A percentile compares a stretch with the other conserved stretches of the same genome.
Evolutionary conservation across 2,888 invertebrate species (phyloP).

Genomic region (Drosophila diplacantha): DNA sequence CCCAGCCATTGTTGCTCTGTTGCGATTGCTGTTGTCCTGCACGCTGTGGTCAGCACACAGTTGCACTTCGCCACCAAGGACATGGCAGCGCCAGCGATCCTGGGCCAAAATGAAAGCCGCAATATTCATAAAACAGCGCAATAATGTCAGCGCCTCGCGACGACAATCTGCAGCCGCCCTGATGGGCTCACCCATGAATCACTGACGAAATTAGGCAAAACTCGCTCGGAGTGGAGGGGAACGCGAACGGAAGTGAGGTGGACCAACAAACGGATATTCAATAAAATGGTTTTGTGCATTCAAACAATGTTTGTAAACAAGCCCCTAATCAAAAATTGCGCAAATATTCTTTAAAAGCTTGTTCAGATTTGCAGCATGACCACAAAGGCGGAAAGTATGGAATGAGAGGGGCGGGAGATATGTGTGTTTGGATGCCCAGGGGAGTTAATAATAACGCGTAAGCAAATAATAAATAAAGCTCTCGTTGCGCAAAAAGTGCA

Average conservation of each 20-base stretch:
- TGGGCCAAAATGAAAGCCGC: conserved; percentile 44
- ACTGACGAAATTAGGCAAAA: conserved; percentile 29
- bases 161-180: conserved; percentile 36
- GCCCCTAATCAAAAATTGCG: conserved; percentile 30
- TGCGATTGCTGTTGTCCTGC: conserved; percentile 40
- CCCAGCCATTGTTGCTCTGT: conserved; percentile 61
- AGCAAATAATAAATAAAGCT: conserved; percentile 55
- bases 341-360: conserved; percentile 32
- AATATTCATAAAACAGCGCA: conserved; percentile 60
- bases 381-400: not conserved
- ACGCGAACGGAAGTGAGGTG: not conserved
- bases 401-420: not conserved
- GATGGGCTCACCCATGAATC: conserved; percentile 22
- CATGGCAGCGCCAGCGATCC: conserved; percentile 17
- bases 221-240: not conserved
- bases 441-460: conserved; percentile 51
- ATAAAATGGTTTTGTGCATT: conserved; percentile 33
- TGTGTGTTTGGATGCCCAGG: conserved; percentile 20
- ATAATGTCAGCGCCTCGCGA: conserved; percentile 50
- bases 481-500: conserved; percentile 37
- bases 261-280: conserved; percentile 16
- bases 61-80: conserved; percentile 48
- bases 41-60: conserved; percentile 60
- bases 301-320: conserved; percentile 34
- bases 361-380: conserved; percentile 7